phyloP scores from a whole-genome alignment of 1,140 invertebrate species.

The Diorhabda carinulata region DNA sequence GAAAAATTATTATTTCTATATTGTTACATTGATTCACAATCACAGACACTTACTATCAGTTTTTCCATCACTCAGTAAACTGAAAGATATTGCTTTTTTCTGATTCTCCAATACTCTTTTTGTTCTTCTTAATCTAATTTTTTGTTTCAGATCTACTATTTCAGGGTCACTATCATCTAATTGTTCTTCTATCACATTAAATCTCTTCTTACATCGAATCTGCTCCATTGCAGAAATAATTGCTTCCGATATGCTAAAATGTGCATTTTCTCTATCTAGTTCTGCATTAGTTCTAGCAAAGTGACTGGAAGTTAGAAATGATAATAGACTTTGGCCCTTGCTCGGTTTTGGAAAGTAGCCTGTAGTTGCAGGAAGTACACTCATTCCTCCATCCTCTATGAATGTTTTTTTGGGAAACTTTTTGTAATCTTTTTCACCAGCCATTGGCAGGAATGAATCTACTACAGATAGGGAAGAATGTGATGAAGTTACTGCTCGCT shows the following conservation, averaged over 20 bases:
- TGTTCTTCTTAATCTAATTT: slow-evolving; percentile 57
- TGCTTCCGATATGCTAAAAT: slow-evolving; percentile 81
- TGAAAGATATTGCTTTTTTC: slow-evolving; percentile 35
- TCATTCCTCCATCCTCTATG: slow-evolving; percentile 60
- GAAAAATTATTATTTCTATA: too few species aligned
- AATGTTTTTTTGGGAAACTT: slow-evolving; percentile 56
- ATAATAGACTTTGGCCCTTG: slow-evolving; percentile 70
- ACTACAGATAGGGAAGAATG: slow-evolving; percentile 34
- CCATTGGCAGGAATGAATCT: slow-evolving; percentile 46
- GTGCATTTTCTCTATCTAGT: slow-evolving; percentile 80
- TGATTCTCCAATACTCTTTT: slow-evolving; percentile 54
- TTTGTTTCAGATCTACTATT: slow-evolving; percentile 62
- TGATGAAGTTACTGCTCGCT: slow-evolving; percentile 14
- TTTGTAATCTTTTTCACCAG: slow-evolving; percentile 55
- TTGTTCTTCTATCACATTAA: slow-evolving; percentile 49
- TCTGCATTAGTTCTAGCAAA: slow-evolving; percentile 70
- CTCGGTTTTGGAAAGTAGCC: slow-evolving; percentile 61
- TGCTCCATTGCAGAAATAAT: slow-evolving; percentile 80
- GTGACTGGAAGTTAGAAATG: slow-evolving; percentile 69
- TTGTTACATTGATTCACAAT: too few species aligned
- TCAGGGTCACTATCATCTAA: slow-evolving; percentile 66
- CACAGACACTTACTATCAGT: slow-evolving; percentile 55
- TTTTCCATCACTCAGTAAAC: slow-evolving; percentile 52
- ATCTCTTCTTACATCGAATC: slow-evolving; percentile 50
- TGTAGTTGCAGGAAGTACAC: slow-evolving; percentile 55